Evolutionary conservation across 30 jellyfish, hydroid and myxozoan genomes (phyloP).

Genomic region (Morbakka virulenta): DNA sequence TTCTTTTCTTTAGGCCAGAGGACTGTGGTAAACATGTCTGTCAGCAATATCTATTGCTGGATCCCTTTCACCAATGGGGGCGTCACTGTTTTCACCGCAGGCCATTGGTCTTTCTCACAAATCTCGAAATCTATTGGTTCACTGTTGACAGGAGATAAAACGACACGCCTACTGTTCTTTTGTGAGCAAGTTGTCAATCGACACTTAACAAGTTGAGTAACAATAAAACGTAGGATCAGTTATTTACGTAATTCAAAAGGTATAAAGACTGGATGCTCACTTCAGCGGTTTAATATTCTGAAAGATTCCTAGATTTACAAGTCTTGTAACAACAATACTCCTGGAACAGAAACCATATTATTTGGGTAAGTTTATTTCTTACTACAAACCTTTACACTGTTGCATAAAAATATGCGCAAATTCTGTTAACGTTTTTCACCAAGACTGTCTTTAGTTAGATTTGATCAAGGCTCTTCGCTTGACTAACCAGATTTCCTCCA

Average conservation of each 20-base stretch:
- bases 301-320: no score
- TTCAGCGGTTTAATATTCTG: neutral
- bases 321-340: no score
- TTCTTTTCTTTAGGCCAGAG: neutral
- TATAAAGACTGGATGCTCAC: neutral
- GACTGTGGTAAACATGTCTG: neutral
- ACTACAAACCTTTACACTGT: no score
- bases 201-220: slow-evolving; percentile 69
- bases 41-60: neutral
- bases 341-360: no score
- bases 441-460: neutral
- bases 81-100: slow-evolving; percentile 1
- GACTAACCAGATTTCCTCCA: neutral
- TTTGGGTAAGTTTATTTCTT: no score
- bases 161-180: slow-evolving; percentile 82
- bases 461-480: neutral
- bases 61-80: neutral
- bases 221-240: slow-evolving; percentile 10
- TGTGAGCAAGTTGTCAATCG: slow-evolving; percentile 75
- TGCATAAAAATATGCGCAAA: no score
- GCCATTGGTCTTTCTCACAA: slow-evolving; percentile 7
- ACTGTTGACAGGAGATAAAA: slow-evolving; percentile 61
- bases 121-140: slow-evolving; percentile 56
- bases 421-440: no score
- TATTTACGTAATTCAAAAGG: neutral